These are phyloP conservation scores for Lochmaea crataegi DNA, from an alignment of 2,888 invertebrate species.

Conservation along the genomic window DNA sequence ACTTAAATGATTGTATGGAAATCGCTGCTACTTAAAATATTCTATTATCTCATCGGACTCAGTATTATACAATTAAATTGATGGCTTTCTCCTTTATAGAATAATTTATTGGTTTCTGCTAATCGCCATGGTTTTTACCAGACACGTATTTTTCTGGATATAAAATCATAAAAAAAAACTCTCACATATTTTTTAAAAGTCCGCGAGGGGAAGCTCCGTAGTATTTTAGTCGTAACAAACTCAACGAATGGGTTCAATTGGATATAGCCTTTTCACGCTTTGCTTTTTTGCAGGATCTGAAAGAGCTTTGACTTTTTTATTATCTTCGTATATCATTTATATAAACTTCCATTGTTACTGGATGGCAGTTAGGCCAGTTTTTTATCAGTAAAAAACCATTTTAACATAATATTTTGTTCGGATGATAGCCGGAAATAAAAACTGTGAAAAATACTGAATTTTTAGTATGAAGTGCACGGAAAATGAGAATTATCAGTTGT, in stretches of 20 bases:
- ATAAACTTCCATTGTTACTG: constrained; percentile 30
- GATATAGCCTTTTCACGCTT: constrained; percentile 32
- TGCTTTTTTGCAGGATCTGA: constrained; percentile 27
- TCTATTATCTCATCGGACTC: too few species aligned
- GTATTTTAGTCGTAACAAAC: constrained; percentile 24
- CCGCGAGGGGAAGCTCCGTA: neutral
- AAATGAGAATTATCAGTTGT: too few species aligned
- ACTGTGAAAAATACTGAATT: neutral
- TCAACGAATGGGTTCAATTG: constrained; percentile 21
- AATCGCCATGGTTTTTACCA: neutral
- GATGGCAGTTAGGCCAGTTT: neutral
- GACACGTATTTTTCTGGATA: neutral
- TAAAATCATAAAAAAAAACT: neutral
- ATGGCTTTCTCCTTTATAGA: neutral
- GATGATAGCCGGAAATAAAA: neutral
- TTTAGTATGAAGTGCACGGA: neutral
- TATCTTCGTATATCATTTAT: constrained; percentile 38
- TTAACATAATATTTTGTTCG: neutral
- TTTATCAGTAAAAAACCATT: neutral
- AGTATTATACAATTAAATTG: neutral
- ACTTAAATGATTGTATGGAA: too few species aligned
- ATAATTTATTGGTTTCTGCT: neutral
- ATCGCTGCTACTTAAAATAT: too few species aligned
- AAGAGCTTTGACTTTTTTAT: constrained; percentile 39
- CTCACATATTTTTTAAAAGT: neutral